Evolutionary conservation across 2,797 vertebrate species (phyloP).

Genomic region (Sebastolobus altivelis): DNA sequence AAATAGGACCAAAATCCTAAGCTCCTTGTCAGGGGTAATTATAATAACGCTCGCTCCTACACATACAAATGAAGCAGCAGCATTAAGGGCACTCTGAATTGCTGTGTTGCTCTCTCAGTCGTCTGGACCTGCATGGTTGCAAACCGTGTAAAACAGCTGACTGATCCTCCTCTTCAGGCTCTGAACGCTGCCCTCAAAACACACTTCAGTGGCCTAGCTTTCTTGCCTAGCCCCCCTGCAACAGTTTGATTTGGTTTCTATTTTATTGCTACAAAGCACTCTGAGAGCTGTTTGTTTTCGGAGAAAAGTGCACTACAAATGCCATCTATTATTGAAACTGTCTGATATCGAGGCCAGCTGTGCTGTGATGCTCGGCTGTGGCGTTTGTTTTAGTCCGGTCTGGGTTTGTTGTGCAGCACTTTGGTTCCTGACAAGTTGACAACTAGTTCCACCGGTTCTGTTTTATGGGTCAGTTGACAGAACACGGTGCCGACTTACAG

Average conservation of each 20-base stretch:
- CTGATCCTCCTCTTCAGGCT: constrained; percentile 23
- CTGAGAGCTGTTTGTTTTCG: constrained; percentile 56
- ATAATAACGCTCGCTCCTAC: background rate
- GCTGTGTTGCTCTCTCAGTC: background rate
- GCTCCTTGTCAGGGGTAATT: background rate
- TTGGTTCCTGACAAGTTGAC: constrained; percentile 52
- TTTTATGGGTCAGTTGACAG: constrained; percentile 66
- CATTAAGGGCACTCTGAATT: background rate
- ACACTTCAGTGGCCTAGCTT: constrained; percentile 69
- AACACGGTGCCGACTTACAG: constrained; percentile 26
- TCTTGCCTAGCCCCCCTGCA: constrained; percentile 15
- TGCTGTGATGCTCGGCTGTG: constrained; percentile 20
- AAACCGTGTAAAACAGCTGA: constrained; percentile 27
- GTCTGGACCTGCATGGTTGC: constrained; percentile 1
- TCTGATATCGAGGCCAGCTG: constrained; percentile 69
- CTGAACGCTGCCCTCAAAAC: constrained; percentile 63
- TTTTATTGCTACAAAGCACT: constrained; percentile 70
- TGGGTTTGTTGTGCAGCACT: constrained; percentile 49
- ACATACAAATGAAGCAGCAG: background rate
- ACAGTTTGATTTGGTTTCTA: constrained; percentile 60
- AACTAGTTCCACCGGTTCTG: constrained; percentile 35
- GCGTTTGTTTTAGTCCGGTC: constrained; percentile 49
- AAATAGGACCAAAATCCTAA: background rate
- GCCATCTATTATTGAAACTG: constrained; percentile 77
- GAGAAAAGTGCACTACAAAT: constrained; percentile 72